Conservation (phyloP, 37 sponge, comb jelly and placozoan species). For the Theonella swinhoei region DNA sequence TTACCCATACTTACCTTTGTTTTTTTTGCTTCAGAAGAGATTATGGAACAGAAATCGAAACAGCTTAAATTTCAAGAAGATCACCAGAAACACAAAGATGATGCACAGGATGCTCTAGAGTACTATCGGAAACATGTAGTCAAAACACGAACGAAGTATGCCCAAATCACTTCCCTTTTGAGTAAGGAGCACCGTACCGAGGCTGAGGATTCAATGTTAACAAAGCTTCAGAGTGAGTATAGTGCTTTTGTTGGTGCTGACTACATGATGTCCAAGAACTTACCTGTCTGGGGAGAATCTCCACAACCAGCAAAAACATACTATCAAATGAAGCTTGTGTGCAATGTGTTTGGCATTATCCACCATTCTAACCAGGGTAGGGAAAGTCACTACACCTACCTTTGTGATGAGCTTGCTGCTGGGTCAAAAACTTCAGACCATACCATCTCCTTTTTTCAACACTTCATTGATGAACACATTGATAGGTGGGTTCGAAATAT, state of each 20-base stretch:
- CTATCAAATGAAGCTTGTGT: not conserved
- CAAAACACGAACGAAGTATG: not conserved
- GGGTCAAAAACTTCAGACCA: not conserved
- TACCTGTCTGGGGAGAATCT: not conserved
- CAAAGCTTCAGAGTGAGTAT: not conserved
- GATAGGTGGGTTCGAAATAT: too few species aligned
- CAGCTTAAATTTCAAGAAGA: too few species aligned
- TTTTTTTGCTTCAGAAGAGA: too few species aligned
- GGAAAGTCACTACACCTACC: not conserved
- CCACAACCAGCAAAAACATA: not conserved
- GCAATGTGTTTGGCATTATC: not conserved
- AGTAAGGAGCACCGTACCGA: not conserved
- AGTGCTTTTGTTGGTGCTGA: conserved; percentile 8
- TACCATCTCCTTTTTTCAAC: not conserved
- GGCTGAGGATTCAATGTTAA: not conserved
- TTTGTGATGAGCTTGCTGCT: not conserved
- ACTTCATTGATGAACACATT: not conserved
- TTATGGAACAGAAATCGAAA: too few species aligned
- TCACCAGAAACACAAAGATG: conserved; percentile 17
- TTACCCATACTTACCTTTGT: too few species aligned
- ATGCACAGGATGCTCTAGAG: conserved; percentile 21
- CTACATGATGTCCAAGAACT: conserved; percentile 5
- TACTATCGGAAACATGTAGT: not conserved
- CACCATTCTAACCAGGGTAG: not conserved
- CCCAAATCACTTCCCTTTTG: not conserved